Evolutionary conservation across 2,888 invertebrate species (phyloP), one percentile per base, ranked within the genome.

Genomic region (Epicampocera succincta): DNA sequence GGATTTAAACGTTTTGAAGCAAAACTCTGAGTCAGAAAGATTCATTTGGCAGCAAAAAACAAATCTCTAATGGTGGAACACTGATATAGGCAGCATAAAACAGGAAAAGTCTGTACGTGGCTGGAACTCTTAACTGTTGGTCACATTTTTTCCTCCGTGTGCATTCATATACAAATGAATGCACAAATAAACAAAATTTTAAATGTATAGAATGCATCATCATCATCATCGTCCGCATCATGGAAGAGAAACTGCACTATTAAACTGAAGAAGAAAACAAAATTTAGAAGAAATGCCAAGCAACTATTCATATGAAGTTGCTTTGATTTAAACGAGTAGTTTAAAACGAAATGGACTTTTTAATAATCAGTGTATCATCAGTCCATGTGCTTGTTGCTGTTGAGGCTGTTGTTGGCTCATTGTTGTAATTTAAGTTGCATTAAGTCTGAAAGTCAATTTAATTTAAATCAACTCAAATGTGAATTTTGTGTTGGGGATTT

Each of bases 271-370:
- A 46, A 29, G 13, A 21, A 21, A 33, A 52, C 42, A 72, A n/a
- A 5, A 33, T 33, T 33, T 9, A 9, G 33, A 33, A 33, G 33
- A 42, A 5, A 0, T 40, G 33, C 33, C 48, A 33, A 58, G 12
- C 5, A 61, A 21, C 44, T 50, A 61, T 71, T 68, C 54, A 80
- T 61, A 76, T 66, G 19, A 52, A 71, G 58, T 75, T 50, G 54
- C 66, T 60, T 48, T 76, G 71, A 75, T 75, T 80, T 72, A 72
- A 56, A 63, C 42, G 58, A 71, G 72, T 68, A 81, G 72, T 80
- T 80, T 61, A 63, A 76, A 66, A 76, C 61, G 68, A 76, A 80
- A 72, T 68, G 66, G 66, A 76, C 76, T 72, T 65, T 44, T 63
- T 58, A 58, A 42, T 75, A 66, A 50, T 44, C 54, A 54, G 61